phyloP scores from a whole-genome alignment of 2,113 vertebrate species.

The Platichthys flesus region DNA sequence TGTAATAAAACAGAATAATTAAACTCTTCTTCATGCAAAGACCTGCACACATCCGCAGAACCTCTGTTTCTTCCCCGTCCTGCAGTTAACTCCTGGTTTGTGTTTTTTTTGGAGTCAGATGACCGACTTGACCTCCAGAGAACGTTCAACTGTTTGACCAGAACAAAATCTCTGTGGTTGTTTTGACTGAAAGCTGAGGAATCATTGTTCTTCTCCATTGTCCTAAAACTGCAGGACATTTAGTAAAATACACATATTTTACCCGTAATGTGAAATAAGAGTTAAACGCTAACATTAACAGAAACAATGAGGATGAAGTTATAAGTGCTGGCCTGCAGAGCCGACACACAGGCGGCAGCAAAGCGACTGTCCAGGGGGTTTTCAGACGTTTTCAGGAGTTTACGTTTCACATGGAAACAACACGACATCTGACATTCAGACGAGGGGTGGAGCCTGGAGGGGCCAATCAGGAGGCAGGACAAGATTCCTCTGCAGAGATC shows the following conservation, averaged over 20 bases:
- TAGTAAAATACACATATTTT: constrained; percentile 1
- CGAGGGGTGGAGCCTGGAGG: no score
- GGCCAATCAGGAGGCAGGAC: no score
- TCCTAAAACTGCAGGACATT: not conserved
- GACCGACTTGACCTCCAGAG: constrained; percentile 18
- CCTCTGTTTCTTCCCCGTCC: not conserved
- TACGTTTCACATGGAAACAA: no score
- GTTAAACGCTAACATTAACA: constrained; percentile 7
- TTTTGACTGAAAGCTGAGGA: not conserved
- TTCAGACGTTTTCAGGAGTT: no score
- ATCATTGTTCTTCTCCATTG: not conserved
- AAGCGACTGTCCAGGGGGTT: not conserved
- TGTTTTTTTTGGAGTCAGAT: constrained; percentile 18
- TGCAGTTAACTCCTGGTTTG: not conserved
- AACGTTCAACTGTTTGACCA: constrained; percentile 20
- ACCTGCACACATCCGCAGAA: constrained; percentile 6
- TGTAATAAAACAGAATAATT: not conserved
- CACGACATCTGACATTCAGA: no score
- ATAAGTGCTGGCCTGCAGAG: not conserved
- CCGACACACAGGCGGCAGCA: constrained; percentile 8
- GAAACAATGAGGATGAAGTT: not conserved
- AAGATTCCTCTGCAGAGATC: no score
- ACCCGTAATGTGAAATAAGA: not conserved
- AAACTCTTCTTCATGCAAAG: not conserved
- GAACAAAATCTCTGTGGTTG: constrained; percentile 17